A percentile compares a stretch with the other conserved stretches of the same genome.
Conservation (phyloP, 2,888 invertebrate genomes). For the Neoitamus cyanurus region DNA sequence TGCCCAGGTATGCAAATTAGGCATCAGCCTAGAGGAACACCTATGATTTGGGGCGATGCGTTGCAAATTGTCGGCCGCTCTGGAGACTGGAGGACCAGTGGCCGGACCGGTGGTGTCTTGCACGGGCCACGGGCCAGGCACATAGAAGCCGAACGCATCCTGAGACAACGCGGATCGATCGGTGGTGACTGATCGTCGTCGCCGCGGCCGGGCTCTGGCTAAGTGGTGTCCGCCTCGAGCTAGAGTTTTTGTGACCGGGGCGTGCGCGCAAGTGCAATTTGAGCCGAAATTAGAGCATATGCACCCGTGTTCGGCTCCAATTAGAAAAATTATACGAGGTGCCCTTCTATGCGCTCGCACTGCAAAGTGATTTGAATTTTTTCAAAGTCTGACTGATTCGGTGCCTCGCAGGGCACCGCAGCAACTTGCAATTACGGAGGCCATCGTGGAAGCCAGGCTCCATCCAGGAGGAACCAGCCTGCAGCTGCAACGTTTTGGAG, state of each 20-base stretch:
- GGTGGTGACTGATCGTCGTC: conserved; percentile 2
- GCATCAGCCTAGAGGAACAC: conserved; percentile 36
- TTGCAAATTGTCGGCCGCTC: conserved; percentile 29
- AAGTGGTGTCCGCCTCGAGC: conserved; percentile 34
- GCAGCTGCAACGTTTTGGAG: conserved; percentile 25
- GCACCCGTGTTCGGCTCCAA: conserved; percentile 40
- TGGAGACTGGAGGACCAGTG: not conserved
- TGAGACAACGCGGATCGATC: not conserved
- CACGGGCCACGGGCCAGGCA: not conserved
- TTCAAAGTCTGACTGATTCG: conserved; percentile 38
- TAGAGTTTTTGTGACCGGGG: conserved; percentile 37
- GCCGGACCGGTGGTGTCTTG: not conserved
- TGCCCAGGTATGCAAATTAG: conserved; percentile 33
- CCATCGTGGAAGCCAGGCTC: not conserved
- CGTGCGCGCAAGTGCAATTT: conserved; percentile 44
- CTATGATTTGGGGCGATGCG: conserved; percentile 44
- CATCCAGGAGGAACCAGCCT: not conserved
- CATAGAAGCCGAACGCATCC: conserved; percentile 35
- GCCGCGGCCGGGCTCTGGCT: not conserved
- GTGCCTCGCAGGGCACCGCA: not conserved
- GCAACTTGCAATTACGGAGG: conserved; percentile 20
- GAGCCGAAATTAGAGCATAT: conserved; percentile 40
- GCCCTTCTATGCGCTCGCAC: conserved; percentile 35
- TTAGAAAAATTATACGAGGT: conserved; percentile 47
- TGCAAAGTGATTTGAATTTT: conserved; percentile 16